Percentiles rank a stretch among this genome's conserved stretches.
Evolutionary conservation across 2,113 vertebrate genomes (phyloP).

Genomic region (Poeciliopsis turrubarensis): DNA sequence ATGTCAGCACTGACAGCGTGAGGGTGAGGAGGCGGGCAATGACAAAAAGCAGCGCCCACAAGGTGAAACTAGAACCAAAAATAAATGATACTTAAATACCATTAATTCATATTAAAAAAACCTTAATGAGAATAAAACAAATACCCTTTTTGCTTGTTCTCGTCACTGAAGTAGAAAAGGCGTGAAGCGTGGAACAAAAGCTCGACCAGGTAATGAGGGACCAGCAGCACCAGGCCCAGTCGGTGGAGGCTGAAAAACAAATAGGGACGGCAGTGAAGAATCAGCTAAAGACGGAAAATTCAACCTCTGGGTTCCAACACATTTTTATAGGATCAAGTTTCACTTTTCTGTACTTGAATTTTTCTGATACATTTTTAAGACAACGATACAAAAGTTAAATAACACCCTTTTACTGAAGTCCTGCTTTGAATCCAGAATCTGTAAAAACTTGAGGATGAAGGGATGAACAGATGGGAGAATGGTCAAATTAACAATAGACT

Average conservation of each 20-base stretch:
- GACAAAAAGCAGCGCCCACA: conserved; percentile 87
- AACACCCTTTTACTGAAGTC: not conserved
- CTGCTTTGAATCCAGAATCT: not conserved
- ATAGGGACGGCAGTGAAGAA: not conserved
- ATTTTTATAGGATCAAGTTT: not conserved
- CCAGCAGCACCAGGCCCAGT: conserved; percentile 84
- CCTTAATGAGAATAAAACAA: not conserved
- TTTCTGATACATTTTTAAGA: not conserved
- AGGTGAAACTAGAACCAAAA: conserved; percentile 77
- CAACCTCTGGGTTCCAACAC: not conserved
- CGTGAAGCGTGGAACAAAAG: conserved; percentile 87
- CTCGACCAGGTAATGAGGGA: conserved; percentile 88
- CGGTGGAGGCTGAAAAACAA: conserved; percentile 79
- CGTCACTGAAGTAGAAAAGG: conserved; percentile 88
- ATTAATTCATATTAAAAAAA: not conserved
- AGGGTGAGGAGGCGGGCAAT: conserved; percentile 85
- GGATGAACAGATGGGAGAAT: not conserved
- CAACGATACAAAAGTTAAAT: not conserved
- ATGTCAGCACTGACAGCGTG: conserved; percentile 85
- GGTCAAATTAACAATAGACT: not conserved
- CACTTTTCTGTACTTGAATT: not conserved
- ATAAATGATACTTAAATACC: not conserved
- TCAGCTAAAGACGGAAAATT: not conserved
- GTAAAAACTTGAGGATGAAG: not conserved
- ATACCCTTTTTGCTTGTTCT: conserved; percentile 89